Conservation (phyloP, 2,888 invertebrate species). For the Coleophora deauratella region DNA sequence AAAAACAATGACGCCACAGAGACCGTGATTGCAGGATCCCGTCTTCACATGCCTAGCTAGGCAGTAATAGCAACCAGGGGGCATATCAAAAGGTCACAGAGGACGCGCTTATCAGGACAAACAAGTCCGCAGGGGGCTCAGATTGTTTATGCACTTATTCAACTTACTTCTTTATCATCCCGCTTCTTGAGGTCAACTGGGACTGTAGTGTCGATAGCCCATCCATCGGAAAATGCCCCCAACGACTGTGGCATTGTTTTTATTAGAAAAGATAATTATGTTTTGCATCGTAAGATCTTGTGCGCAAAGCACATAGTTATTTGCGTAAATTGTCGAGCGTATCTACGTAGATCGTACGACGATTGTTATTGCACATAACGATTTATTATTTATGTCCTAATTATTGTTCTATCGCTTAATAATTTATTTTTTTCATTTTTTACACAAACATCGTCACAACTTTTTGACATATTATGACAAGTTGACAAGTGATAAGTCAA, state of each 20-base stretch:
- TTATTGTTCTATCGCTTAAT: no score
- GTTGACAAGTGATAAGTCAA: no score
- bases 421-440: no score
- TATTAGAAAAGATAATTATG: conserved; percentile 3
- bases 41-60: neutral
- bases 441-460: no score
- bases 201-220: conserved; percentile 62
- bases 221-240: conserved; percentile 50
- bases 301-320: neutral
- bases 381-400: no score
- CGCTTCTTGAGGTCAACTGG: conserved; percentile 57
- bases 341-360: no score
- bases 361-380: no score
- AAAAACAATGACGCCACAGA: conserved; percentile 32
- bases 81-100: conserved; percentile 34
- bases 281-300: neutral
- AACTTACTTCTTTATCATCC: conserved; percentile 60
- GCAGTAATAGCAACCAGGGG: conserved; percentile 15
- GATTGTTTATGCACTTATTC: conserved; percentile 10
- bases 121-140: conserved; percentile 62
- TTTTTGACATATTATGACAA: no score
- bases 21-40: conserved; percentile 26
- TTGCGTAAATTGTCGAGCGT: no score
- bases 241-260: conserved; percentile 44
- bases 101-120: conserved; percentile 49